These are phyloP conservation scores for Nipponacmea schrenckii DNA, from an alignment of 2,888 invertebrate species.

Conservation along the genomic window DNA sequence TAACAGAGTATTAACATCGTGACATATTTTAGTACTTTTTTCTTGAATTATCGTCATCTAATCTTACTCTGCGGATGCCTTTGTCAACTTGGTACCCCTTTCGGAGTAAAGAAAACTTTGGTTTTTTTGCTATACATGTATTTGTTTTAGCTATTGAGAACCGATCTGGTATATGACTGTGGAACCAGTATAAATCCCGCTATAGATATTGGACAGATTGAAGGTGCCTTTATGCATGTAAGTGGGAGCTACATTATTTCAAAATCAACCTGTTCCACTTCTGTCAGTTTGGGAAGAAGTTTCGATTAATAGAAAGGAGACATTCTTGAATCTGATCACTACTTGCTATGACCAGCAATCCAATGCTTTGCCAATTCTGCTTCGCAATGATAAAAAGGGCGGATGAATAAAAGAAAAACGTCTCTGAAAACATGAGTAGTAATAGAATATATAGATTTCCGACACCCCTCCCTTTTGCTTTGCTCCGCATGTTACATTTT, in stretches of 20 bases:
- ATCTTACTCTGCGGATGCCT: background rate
- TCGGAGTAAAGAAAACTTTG: background rate
- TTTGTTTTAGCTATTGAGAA: conserved; percentile 42
- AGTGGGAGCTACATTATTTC: background rate
- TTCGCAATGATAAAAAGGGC: no score
- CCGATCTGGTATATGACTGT: conserved; percentile 59
- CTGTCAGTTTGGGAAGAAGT: background rate
- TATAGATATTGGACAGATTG: conserved; percentile 59
- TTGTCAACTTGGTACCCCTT: background rate
- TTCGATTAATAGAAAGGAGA: background rate
- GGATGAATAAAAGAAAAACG: no score
- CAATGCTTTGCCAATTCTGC: no score
- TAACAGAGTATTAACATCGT: no score
- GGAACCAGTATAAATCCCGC: conserved; percentile 57
- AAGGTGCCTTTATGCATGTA: conserved; percentile 57
- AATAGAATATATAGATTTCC: no score
- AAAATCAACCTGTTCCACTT: conserved; percentile 68
- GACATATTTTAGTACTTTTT: no score
- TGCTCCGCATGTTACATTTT: no score
- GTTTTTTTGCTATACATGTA: background rate
- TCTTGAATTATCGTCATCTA: no score
- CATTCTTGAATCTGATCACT: no score
- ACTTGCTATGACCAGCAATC: no score
- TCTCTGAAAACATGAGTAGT: no score
- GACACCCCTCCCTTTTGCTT: no score